A percentile compares a stretch with the other conserved stretches of the same genome.
Evolutionary conservation across 2,113 vertebrate genomes (phyloP).

Genomic region (Danio rerio): GRCz12tu NC_133193.1:5201001-5201500

Average conservation of each 20-base stretch:
- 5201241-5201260: neutral
- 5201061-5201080: neutral
- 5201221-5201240: neutral
- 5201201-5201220: neutral
- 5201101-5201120: neutral
- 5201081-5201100: constrained; percentile 5
- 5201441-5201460: too few species aligned
- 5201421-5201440: too few species aligned
- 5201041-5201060: neutral
- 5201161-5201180: neutral
- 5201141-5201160: neutral
- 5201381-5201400: too few species aligned
- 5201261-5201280: neutral
- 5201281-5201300: neutral
- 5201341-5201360: too few species aligned
- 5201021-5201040: too few species aligned
- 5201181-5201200: neutral
- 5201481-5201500: too few species aligned
- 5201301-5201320: neutral
- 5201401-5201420: too few species aligned
- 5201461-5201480: too few species aligned
- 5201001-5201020: too few species aligned
- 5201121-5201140: neutral
- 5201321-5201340: too few species aligned
- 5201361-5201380: too few species aligned